phyloP scores from a whole-genome alignment of 2,797 vertebrate genomes.

The Tadarida brasiliensis region DNA sequence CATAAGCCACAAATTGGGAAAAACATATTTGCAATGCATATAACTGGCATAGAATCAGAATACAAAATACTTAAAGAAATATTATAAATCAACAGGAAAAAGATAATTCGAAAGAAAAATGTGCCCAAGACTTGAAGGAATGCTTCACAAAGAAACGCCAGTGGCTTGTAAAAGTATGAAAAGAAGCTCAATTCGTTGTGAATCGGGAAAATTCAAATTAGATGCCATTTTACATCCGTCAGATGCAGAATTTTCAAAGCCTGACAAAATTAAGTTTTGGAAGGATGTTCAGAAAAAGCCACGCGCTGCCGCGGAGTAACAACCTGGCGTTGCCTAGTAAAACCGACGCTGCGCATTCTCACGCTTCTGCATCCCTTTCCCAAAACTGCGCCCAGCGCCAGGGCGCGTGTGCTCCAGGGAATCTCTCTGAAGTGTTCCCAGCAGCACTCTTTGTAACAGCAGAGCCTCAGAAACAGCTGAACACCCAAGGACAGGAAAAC shows the following conservation, averaged over 20 bases:
- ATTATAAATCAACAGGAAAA: not conserved
- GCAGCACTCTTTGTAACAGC: not conserved
- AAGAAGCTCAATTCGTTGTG: not conserved
- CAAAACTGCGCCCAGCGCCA: not conserved
- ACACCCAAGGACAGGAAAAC: not conserved
- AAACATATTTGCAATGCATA: not conserved
- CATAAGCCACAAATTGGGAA: not conserved
- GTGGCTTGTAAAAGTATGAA: not conserved
- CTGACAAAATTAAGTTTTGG: slow-evolving; percentile 11
- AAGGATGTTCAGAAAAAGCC: not conserved
- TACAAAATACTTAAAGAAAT: not conserved
- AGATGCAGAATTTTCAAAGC: not conserved
- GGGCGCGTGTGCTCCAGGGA: not conserved
- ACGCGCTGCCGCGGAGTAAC: not conserved
- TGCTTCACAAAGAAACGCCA: not conserved
- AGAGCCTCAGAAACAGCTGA: slow-evolving; percentile 31
- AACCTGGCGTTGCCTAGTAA: not conserved
- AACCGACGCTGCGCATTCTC: not conserved
- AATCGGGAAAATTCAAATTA: slow-evolving; percentile 8
- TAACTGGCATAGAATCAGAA: slow-evolving; percentile 20
- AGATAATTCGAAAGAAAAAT: not conserved
- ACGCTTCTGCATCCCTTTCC: not conserved
- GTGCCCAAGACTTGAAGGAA: not conserved
- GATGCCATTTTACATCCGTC: not conserved
- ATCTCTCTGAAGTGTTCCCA: not conserved